A percentile compares a stretch with the other conserved stretches of the same genome.
phyloP scores from a whole-genome alignment of 2,797 vertebrate species.

The Peromyscus aztecus region DNA sequence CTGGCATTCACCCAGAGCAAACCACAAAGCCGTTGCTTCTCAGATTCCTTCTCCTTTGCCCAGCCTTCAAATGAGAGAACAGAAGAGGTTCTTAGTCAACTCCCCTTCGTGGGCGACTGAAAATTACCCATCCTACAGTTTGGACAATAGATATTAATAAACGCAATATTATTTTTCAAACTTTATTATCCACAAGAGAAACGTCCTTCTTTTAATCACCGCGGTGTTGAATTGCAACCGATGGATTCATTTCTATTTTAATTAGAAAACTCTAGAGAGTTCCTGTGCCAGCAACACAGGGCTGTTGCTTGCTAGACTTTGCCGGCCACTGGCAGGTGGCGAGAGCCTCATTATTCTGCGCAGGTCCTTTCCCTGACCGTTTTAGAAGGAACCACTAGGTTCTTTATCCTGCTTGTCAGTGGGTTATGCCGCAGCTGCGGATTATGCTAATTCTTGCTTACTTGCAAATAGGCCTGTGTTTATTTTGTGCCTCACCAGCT shows the following conservation, averaged over 20 bases:
- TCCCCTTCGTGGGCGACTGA: background rate
- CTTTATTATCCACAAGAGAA: background rate
- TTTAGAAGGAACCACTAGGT: constrained; percentile 75
- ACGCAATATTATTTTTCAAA: background rate
- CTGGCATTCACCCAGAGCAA: background rate
- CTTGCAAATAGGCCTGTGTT: constrained; percentile 88
- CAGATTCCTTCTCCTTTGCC: background rate
- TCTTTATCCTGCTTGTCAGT: constrained; percentile 82
- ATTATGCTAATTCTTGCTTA: constrained; percentile 89
- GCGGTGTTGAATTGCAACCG: background rate
- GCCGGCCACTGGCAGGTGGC: constrained; percentile 83
- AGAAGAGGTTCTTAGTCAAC: background rate
- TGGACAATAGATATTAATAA: constrained; percentile 15
- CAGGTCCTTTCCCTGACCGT: constrained; percentile 76
- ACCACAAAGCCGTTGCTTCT: background rate
- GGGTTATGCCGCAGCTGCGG: constrained; percentile 85
- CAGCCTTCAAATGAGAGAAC: background rate
- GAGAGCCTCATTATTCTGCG: constrained; percentile 79
- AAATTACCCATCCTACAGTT: background rate
- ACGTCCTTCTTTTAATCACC: constrained; percentile 17
- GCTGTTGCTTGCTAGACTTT: background rate
- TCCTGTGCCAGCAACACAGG: constrained; percentile 26
- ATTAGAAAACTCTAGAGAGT: constrained; percentile 70
- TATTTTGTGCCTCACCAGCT: constrained; percentile 88
- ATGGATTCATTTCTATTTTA: constrained; percentile 71